These are phyloP conservation scores for Chrosomus eos DNA, from an alignment of 2,797 vertebrate species.

Conservation along the genomic window DNA sequence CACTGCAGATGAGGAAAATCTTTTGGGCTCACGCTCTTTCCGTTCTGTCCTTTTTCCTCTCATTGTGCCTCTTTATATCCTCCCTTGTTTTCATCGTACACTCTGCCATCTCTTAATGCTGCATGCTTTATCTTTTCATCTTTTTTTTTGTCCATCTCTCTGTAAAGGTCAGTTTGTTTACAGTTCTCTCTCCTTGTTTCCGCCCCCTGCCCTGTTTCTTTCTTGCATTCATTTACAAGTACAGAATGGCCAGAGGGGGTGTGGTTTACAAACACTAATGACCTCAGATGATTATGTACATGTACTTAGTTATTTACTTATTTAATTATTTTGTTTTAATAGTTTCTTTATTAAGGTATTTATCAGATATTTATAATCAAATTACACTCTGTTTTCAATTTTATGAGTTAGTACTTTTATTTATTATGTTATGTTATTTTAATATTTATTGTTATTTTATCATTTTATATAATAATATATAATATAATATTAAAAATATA, in stretches of 20 bases:
- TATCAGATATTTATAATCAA: not conserved
- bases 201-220: conserved; percentile 31
- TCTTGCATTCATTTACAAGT: conserved; percentile 52
- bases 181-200: conserved; percentile 50
- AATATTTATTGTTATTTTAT: not conserved
- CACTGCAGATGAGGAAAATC: conserved; percentile 18
- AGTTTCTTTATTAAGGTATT: not conserved
- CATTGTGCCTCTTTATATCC: conserved; percentile 3
- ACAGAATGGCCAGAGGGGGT: conserved; percentile 68
- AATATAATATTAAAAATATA: too few relatives aligned
- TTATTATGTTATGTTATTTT: not conserved
- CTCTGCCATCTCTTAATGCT: conserved; percentile 69
- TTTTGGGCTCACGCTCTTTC: conserved; percentile 11
- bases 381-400: not conserved
- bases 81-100: conserved; percentile 37
- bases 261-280: conserved; percentile 16
- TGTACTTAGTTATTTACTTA: not conserved
- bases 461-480: too few relatives aligned
- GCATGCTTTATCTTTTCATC: conserved; percentile 54
- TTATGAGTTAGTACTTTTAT: not conserved
- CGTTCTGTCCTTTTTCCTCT: conserved; percentile 51
- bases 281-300: not conserved
- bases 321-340: not conserved
- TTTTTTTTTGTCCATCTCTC: conserved; percentile 38
- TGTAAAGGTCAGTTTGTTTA: conserved; percentile 48